Conservation (phyloP, 2,797 vertebrate genomes). For the Hippopotamyrus pictus region DNA sequence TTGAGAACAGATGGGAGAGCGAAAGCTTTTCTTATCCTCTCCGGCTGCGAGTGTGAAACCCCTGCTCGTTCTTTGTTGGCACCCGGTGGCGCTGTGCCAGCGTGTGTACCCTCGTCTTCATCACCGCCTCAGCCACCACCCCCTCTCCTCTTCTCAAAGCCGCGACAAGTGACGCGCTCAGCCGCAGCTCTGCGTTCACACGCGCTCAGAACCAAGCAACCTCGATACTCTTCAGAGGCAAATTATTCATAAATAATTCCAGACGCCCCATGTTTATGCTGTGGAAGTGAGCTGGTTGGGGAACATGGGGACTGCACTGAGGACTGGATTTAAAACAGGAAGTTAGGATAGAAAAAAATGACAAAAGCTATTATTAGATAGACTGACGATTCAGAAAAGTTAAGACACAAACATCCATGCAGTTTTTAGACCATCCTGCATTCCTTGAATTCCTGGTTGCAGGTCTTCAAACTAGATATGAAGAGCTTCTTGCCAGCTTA, state of each 20-base stretch:
- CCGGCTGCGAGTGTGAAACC: background rate
- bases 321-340: background rate
- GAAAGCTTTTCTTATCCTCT: background rate
- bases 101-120: background rate
- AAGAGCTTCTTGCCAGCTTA: background rate
- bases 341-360: background rate
- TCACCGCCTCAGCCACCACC: background rate
- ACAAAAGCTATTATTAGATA: background rate
- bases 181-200: background rate
- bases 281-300: background rate
- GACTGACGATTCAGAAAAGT: background rate
- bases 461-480: background rate
- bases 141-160: background rate
- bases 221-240: background rate
- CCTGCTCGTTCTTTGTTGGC: background rate
- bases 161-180: background rate
- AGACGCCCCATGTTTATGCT: background rate
- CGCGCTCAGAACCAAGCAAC: background rate
- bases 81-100: too few relatives aligned
- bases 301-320: background rate
- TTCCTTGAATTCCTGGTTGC: background rate
- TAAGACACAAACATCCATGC: background rate
- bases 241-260: background rate
- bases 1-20: background rate
- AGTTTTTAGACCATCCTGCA: background rate